Evolutionary conservation across 2,797 vertebrate genomes (phyloP), one percentile per base, ranked within the genome.

Genomic region (Gouania willdenowi): DNA sequence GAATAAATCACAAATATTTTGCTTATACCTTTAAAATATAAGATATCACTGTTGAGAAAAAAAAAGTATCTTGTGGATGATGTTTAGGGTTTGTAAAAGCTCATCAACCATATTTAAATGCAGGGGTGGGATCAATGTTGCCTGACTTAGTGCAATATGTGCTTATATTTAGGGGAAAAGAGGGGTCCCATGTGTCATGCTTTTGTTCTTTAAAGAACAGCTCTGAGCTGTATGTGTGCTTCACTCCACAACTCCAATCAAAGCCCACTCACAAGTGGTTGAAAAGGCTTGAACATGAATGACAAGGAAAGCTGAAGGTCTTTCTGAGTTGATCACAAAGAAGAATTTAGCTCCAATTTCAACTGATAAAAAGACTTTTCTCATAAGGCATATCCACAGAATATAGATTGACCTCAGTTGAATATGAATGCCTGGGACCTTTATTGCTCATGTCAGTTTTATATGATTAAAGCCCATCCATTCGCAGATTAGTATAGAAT

Each of bases 311-410:
- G 50, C 13, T 40, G 13, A 39, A 57, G 29, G 16, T 41, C 21
- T 34, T 30, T 60, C 38, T 41, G 24, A 43, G 20, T 45, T 60
- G 51, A 78, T 69, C 56, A 53, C 23, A 73, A 70, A 57, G 40
- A 67, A 73, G 72, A 48, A 61, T 59, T 59, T 40, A 62, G 41
- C 41, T n/a, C 6, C 10, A 17, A 23, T 30, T 60, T 4, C 26
- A 69, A 51, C 44, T 66, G 33, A 74, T 71, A 35, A 69, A 65
- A 66, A 49, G 34, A 36, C 29, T 53, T 15, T 8, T 5, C 32
- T 14, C 15, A 10, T 36, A 11, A 63, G 61, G 25, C 28, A 13
- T 29, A 41, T 24, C 28, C 45, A 55, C 43, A 61, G 32, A 55
- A 41, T 37, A 44, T 49, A 43, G 22, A 58, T 44, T 5, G 17